phyloP scores from a whole-genome alignment of 2,888 invertebrate species.

The Ornithoptera alexandrae region DNA sequence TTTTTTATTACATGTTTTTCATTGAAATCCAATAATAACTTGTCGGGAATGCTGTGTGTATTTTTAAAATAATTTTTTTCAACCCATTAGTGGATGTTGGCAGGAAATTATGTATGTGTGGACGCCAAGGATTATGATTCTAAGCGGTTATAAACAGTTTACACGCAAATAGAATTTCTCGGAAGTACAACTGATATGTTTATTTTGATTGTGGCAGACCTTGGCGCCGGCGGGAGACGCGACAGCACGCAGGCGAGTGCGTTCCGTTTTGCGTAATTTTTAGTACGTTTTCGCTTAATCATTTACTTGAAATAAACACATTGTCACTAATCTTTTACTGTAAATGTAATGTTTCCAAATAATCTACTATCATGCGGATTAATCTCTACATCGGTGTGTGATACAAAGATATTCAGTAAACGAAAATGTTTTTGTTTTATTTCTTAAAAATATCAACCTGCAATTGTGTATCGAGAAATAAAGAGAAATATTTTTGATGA shows the following conservation, averaged over 20 bases:
- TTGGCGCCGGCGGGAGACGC: conserved; percentile 39
- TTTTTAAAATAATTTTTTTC: not conserved
- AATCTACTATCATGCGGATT: not conserved
- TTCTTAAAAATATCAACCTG: too few relatives aligned
- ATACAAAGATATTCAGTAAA: too few relatives aligned
- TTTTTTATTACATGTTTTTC: not conserved
- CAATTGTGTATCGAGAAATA: too few relatives aligned
- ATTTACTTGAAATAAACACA: conserved; percentile 14
- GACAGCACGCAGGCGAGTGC: conserved; percentile 35
- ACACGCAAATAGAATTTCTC: conserved; percentile 57
- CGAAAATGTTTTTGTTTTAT: too few relatives aligned
- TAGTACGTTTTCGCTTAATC: conserved; percentile 29
- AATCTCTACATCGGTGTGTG: not conserved
- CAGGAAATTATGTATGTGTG: conserved; percentile 2
- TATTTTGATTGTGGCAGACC: conserved; percentile 43
- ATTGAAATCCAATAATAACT: not conserved
- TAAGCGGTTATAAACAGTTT: conserved; percentile 40
- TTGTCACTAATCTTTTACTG: not conserved
- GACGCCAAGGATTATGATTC: conserved; percentile 6
- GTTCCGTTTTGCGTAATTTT: conserved; percentile 40
- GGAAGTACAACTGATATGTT: conserved; percentile 49
- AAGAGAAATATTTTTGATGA: too few relatives aligned
- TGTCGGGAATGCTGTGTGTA: not conserved
- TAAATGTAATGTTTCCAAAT: not conserved
- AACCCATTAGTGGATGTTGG: not conserved